phyloP scores from a whole-genome alignment of 2,113 vertebrate species.

The Neotoma lepida region DNA sequence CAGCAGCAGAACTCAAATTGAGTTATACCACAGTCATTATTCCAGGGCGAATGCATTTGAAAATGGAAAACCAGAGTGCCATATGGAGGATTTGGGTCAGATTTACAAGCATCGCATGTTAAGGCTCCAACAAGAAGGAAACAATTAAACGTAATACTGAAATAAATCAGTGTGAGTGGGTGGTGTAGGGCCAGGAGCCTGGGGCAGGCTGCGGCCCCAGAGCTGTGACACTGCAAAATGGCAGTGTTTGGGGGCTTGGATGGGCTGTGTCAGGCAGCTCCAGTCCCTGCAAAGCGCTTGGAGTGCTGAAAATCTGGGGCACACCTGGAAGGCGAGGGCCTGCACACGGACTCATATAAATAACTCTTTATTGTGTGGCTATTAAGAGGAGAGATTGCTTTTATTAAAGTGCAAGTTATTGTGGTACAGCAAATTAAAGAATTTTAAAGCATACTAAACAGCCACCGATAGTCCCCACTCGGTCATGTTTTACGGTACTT shows the following conservation, averaged over 20 bases:
- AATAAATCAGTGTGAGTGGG: constrained; percentile 88
- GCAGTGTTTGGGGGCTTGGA: constrained; percentile 78
- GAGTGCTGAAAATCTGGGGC: constrained; percentile 84
- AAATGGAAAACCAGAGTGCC: constrained; percentile 90
- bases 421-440: constrained; percentile 88
- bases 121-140: constrained; percentile 90
- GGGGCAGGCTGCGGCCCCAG: constrained; percentile 78
- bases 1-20: constrained; percentile 97
- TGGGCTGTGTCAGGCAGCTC: constrained; percentile 67
- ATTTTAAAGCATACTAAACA: constrained; percentile 88
- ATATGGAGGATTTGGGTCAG: constrained; percentile 87
- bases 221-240: constrained; percentile 79
- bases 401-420: constrained; percentile 89
- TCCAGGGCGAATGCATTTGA: constrained; percentile 89
- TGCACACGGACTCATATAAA: constrained; percentile 84
- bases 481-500: constrained; percentile 84
- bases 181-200: constrained; percentile 82
- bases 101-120: constrained; percentile 89
- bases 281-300: constrained; percentile 71
- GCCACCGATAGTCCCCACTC: constrained; percentile 83
- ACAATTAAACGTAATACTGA: constrained; percentile 89
- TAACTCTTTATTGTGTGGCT: constrained; percentile 88
- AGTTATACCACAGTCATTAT: constrained; percentile 94
- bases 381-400: constrained; percentile 87
- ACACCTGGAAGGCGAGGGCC: constrained; percentile 85